Evolutionary conservation across 1,140 invertebrate species (phyloP).

Genomic region (Andrena cerasifolii): DNA sequence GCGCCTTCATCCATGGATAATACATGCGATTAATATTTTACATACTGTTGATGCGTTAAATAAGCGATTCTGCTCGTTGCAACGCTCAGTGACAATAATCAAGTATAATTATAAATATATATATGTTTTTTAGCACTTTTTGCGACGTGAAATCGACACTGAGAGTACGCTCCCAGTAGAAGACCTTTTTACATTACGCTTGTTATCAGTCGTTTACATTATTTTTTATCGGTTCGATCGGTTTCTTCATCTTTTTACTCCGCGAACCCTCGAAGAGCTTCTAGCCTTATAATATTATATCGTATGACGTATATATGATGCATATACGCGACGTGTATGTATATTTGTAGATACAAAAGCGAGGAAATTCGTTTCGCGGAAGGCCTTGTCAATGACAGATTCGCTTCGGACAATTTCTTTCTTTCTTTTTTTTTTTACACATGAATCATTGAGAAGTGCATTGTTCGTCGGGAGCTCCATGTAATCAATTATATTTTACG

Average conservation of each 20-base stretch:
- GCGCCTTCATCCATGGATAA: constrained; percentile 50
- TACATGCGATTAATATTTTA: constrained; percentile 50
- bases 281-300: constrained; percentile 18
- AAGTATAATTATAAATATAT: constrained; percentile 36
- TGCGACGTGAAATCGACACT: constrained; percentile 31
- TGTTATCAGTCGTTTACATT: constrained; percentile 22
- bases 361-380: constrained; percentile 44
- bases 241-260: neutral
- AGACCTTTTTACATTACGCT: constrained; percentile 17
- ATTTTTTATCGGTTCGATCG: constrained; percentile 19
- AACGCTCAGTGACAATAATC: constrained; percentile 65
- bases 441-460: neutral
- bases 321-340: constrained; percentile 28
- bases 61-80: constrained; percentile 58
- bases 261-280: constrained; percentile 36
- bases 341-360: constrained; percentile 38
- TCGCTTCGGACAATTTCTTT: constrained; percentile 24
- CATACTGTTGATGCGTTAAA: constrained; percentile 46
- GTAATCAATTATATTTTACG: constrained; percentile 1
- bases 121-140: constrained; percentile 49
- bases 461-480: neutral
- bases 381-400: constrained; percentile 47
- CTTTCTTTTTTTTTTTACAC: too few species aligned
- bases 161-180: neutral
- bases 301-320: constrained; percentile 2